Percentiles rank a stretch among this genome's conserved stretches.
Evolutionary conservation across 2,888 invertebrate species (phyloP).

Genomic region (Anarsia innoxiella): DNA sequence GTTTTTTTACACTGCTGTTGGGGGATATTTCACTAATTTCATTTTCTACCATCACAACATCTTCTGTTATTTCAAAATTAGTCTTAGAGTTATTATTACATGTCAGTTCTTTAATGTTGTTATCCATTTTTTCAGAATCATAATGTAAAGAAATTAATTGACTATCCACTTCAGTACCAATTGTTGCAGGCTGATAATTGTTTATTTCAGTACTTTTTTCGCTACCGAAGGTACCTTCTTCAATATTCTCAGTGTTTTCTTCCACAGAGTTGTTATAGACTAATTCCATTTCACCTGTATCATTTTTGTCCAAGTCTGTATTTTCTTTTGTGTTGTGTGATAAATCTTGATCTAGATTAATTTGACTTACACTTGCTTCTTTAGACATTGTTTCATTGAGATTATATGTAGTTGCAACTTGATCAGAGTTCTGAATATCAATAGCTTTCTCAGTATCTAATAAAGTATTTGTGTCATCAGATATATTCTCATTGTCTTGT

Average conservation of each 20-base stretch:
- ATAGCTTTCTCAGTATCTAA: too few species aligned
- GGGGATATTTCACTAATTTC: slow-evolving; percentile 9
- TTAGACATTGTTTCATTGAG: neutral
- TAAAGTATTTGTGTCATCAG: too few species aligned
- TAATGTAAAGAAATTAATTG: slow-evolving; percentile 36
- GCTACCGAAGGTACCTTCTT: slow-evolving; percentile 10
- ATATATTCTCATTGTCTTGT: too few species aligned
- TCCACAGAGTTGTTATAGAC: slow-evolving; percentile 28
- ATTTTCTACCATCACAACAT: neutral
- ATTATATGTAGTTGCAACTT: too few species aligned
- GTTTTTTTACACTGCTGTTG: too few species aligned
- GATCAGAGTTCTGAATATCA: too few species aligned
- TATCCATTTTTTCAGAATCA: slow-evolving; percentile 30
- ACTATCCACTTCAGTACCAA: slow-evolving; percentile 25
- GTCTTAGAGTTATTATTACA: neutral
- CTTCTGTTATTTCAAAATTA: neutral
- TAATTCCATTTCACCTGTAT: slow-evolving; percentile 27
- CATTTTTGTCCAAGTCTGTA: slow-evolving; percentile 20
- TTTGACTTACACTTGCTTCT: too few species aligned
- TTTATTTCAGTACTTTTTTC: neutral
- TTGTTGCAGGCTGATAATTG: slow-evolving; percentile 9
- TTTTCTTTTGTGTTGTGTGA: neutral
- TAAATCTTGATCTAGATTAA: slow-evolving; percentile 7
- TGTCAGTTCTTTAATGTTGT: neutral
- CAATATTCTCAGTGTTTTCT: slow-evolving; percentile 6